Base-by-base conservation (phyloP, 2,113 vertebrate species). In the Elaphurus davidianus region DNA sequence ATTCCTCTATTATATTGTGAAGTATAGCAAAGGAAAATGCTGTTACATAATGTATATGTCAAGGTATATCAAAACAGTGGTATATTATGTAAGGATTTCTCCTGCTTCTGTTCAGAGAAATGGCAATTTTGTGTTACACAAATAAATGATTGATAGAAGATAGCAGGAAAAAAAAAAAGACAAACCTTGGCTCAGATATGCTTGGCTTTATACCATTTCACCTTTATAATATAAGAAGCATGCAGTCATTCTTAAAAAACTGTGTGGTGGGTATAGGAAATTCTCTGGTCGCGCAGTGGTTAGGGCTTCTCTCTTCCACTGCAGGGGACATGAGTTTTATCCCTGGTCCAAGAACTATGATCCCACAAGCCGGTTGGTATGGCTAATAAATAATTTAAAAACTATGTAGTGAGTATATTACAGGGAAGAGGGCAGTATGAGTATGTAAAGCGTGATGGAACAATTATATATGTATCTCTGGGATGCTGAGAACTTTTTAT, bases 71-170 rank as follows among this genome's bases (percentile, higher is more conserved):
- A 97, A 81, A 97, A 64, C 43, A 84, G 62, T 64, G n/a, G 67
- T 94, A 74, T 43, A 40, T 96, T 97, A 92, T 90, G 33, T 54
- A 78, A 87, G 86, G 16, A 59, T 94, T 90, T 95, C 74, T 96
- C 47, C 59, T 84, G 83, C 93, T 97, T 97, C 91, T 36, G 5
- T 86, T 97, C 87, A 82, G 92, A 97, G 88, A 87, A 92, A 45
- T 78, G 67, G 93, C 82, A 93, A 12, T 97, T 98, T 94, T 92
- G 50, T 95, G 59, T 92, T 62, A 16, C 64, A 78, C 59, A 96
- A 88, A 83, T 96, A 96, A 91, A 97, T 93, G 91, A 97, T 96
- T 97, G 94, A 97, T 95, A 90, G 97, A 89, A 91, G 54, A 90
- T 45, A 93, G 67, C 27, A 90, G 93, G 81, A 28, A 55, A 79